Base-by-base conservation (phyloP, 2,797 vertebrate genomes). In the Chanos chanos region DNA sequence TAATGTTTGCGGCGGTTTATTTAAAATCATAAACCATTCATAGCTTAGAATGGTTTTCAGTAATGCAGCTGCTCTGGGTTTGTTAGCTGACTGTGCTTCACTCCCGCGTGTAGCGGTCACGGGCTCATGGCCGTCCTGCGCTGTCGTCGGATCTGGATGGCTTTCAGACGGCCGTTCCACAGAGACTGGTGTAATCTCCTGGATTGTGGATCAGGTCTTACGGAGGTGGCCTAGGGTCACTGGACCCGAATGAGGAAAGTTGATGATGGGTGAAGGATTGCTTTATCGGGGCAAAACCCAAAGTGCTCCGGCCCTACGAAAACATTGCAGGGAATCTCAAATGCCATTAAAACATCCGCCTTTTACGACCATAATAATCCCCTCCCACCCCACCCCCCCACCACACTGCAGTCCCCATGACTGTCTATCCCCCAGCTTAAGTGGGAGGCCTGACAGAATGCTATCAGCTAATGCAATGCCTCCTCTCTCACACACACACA, bases 321-420 rank as follows among this genome's bases (percentile, higher is more conserved):
- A 80, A 85, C 82, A 81, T 85, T 75, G 79, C 64, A 79, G 68
- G 76, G 75, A 82, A 80, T 78, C 81, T 77, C 73, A 83, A 76
- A 83, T 77, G 73, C 81, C 63, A 80, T 88, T 87, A 83, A 88
- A 88, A 84, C 52, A 72, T 71, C 78, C 62, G 77, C 71, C 85
- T 89, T n/a, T 88, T 88, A 87, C 79, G 79, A 76, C 74, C 75
- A 82, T 77, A 83, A 85, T 87, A 86, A 88, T 87, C 75, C 78
- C 61, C 57, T 69, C 77, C 69, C 53, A 54, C 47, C 55, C 47
- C 19, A 41, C 30, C 15, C 37, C 40, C 33, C 15, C 79, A 75
- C 69, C 76, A 74, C 73, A 77, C 70, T 73, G n/a, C 68, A 31
- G 72, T 70, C 73, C 79, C 72, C 69, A 50, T 59, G 67, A 68